Evolutionary conservation across 2,888 invertebrate genomes (phyloP).

Genomic region (Tachystola acroxantha): DNA sequence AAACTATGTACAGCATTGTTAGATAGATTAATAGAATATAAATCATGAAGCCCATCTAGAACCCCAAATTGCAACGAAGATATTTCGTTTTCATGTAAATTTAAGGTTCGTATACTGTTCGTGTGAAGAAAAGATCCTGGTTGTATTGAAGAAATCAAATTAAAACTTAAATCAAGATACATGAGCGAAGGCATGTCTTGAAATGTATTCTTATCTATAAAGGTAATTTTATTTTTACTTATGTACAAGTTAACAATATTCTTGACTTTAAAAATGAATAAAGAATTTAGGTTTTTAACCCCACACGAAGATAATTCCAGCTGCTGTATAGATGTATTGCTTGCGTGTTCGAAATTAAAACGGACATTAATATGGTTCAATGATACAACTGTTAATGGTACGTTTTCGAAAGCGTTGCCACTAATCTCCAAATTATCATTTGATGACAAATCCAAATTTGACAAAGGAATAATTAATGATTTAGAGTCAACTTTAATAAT

Average conservation of each 20-base stretch:
- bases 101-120: conserved; percentile 12
- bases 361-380: conserved; percentile 14
- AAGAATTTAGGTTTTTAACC: conserved; percentile 13
- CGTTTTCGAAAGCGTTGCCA: conserved; percentile 15
- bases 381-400: conserved; percentile 13
- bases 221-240: conserved; percentile 16
- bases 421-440: conserved; percentile 14
- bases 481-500: conserved; percentile 5
- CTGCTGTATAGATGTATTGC: conserved; percentile 9
- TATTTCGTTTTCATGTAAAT: conserved; percentile 18
- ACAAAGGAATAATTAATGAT: not conserved
- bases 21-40: conserved; percentile 18
- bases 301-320: conserved; percentile 18
- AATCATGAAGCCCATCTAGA: conserved; percentile 17
- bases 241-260: conserved; percentile 15
- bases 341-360: conserved; percentile 14
- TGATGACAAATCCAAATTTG: conserved; percentile 16
- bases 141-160: conserved; percentile 19
- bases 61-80: conserved; percentile 18
- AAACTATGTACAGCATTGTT: conserved; percentile 17
- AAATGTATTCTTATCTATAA: conserved; percentile 20
- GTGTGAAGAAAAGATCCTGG: conserved; percentile 21
- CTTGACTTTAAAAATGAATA: conserved; percentile 13
- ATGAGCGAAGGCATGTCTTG: conserved; percentile 14
- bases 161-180: conserved; percentile 20